These are phyloP conservation scores for Tamandua tetradactyla DNA, from an alignment of 2,797 vertebrate species.

Conservation along the genomic window DNA sequence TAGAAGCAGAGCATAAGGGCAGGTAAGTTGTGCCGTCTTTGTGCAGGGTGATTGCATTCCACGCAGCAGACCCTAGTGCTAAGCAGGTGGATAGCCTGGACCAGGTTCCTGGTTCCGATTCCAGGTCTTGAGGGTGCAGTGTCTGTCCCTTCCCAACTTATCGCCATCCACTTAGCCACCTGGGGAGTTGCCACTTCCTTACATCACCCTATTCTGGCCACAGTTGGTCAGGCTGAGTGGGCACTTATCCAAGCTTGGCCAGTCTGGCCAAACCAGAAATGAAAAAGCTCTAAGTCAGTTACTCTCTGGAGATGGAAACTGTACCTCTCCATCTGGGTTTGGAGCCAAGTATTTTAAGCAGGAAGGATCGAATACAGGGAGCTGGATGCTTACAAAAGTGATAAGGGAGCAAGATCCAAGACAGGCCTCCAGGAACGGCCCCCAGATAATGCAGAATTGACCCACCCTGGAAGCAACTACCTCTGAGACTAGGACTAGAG, in stretches of 20 bases:
- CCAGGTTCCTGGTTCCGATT: not conserved
- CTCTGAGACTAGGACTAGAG: not conserved
- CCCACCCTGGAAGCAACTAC: rapidly evolving
- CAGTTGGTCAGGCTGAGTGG: not conserved
- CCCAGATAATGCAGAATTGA: not conserved
- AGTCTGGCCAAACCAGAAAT: not conserved
- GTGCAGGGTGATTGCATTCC: not conserved
- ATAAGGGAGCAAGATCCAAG: not conserved
- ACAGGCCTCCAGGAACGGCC: not conserved
- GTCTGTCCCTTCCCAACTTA: not conserved
- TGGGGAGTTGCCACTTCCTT: not conserved
- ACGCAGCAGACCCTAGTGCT: not conserved
- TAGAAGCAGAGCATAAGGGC: not conserved
- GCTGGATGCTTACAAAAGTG: not conserved
- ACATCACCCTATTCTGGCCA: not conserved
- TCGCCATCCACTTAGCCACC: not conserved
- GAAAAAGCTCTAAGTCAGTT: not conserved
- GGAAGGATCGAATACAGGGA: not conserved
- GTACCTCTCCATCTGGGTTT: not conserved
- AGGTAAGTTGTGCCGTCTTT: not conserved
- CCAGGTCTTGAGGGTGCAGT: not conserved
- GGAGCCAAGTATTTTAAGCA: not conserved
- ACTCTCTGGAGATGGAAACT: not conserved
- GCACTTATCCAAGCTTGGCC: not conserved
- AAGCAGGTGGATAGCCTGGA: not conserved